Percentiles rank a stretch among this genome's conserved stretches.
These are phyloP conservation scores for Clistopyga incitator DNA, from an alignment of 2,888 invertebrate species.

Conservation along the genomic window DNA sequence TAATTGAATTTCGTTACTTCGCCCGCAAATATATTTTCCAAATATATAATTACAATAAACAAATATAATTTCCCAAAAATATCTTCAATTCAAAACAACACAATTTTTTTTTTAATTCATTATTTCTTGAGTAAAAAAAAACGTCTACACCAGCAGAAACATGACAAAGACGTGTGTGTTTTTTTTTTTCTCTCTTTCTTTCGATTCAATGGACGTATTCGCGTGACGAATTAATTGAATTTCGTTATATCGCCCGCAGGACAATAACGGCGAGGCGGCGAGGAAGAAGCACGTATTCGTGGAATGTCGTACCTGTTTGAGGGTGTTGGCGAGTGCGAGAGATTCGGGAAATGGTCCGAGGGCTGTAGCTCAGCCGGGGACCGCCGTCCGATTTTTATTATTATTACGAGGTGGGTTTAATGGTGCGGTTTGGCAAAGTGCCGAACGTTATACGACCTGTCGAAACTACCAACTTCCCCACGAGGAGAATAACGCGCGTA, in stretches of 20 bases:
- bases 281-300: slow-evolving; percentile 19
- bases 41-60: no score
- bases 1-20: slow-evolving; percentile 23
- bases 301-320: slow-evolving; percentile 59
- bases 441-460: slow-evolving; percentile 61
- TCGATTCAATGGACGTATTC: slow-evolving; percentile 8
- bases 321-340: slow-evolving; percentile 14
- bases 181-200: slow-evolving; percentile 12
- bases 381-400: slow-evolving; percentile 60
- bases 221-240: slow-evolving; percentile 43
- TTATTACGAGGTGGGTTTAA: slow-evolving; percentile 66
- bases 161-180: not conserved
- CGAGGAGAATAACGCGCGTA: not conserved
- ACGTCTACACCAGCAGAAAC: not conserved
- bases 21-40: no score
- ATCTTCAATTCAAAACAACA: no score
- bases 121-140: not conserved
- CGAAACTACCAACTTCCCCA: slow-evolving; percentile 53
- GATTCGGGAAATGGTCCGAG: slow-evolving; percentile 61
- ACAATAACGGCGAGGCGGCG: not conserved
- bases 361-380: slow-evolving; percentile 7
- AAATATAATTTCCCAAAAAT: not conserved
- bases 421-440: slow-evolving; percentile 65
- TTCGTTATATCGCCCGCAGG: slow-evolving; percentile 3
- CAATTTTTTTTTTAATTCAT: no score